phyloP scores from a whole-genome alignment of 2,888 invertebrate species.

The Plagodis pulveraria region DNA sequence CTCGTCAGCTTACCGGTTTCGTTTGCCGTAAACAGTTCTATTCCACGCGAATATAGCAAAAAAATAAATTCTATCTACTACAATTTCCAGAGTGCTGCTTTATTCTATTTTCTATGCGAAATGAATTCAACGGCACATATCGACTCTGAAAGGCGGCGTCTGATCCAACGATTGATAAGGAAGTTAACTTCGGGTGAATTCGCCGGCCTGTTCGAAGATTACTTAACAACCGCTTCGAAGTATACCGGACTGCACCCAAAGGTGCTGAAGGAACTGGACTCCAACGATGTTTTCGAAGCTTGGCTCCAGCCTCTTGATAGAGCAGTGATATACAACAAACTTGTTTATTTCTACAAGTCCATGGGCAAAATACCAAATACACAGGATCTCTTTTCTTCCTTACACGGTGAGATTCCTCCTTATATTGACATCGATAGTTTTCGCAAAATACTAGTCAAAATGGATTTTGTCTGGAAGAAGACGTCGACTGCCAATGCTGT shows the following conservation, averaged over 20 bases:
- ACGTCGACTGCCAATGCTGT: conserved; percentile 28
- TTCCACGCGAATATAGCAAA: too few species aligned
- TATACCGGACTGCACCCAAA: conserved; percentile 38
- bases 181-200: conserved; percentile 1
- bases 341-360: conserved; percentile 39
- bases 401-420: conserved; percentile 37
- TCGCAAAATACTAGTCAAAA: conserved; percentile 45
- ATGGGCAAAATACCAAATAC: conserved; percentile 43
- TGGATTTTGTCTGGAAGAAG: conserved; percentile 52
- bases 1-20: too few species aligned
- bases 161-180: conserved; percentile 14
- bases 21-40: too few species aligned
- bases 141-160: conserved; percentile 4
- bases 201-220: conserved; percentile 2
- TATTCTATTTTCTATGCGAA: too few species aligned
- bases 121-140: too few species aligned
- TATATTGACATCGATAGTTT: conserved; percentile 49
- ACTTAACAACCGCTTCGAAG: background rate
- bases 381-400: conserved; percentile 35
- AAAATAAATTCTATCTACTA: too few species aligned
- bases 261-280: conserved; percentile 15
- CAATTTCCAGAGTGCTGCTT: too few species aligned
- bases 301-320: conserved; percentile 36
- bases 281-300: background rate
- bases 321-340: conserved; percentile 35